Conservation (phyloP, 2,113 vertebrate genomes). For the Dromaius novaehollandiae region DNA sequence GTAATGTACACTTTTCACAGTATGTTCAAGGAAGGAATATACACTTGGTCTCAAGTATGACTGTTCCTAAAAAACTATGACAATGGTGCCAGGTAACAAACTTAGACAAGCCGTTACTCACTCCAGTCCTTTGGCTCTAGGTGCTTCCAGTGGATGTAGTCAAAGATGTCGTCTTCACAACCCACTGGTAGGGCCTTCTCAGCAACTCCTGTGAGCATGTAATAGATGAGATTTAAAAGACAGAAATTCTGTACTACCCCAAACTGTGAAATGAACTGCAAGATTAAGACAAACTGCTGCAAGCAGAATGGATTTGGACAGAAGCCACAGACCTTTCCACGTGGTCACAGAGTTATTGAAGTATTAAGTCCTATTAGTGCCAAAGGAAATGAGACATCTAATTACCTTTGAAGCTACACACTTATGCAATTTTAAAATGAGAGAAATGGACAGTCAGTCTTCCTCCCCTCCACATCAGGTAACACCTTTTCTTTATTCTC, state of each 20-base stretch:
- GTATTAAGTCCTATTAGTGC: not conserved
- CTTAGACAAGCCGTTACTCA: slow-evolving; percentile 69
- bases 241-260: not conserved
- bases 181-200: slow-evolving; percentile 87
- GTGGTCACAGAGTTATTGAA: not conserved
- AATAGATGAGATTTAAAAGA: not conserved
- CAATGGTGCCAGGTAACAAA: too few species aligned
- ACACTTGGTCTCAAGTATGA: too few species aligned
- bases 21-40: too few species aligned
- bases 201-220: slow-evolving; percentile 78
- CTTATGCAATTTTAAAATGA: not conserved
- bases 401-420: not conserved
- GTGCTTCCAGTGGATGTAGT: slow-evolving; percentile 91
- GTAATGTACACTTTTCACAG: too few species aligned
- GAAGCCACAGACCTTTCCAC: not conserved
- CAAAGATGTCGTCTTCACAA: slow-evolving; percentile 91
- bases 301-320: not conserved
- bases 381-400: not conserved
- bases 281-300: not conserved
- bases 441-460: not conserved
- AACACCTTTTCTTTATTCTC: too few species aligned
- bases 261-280: not conserved
- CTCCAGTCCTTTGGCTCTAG: slow-evolving; percentile 89
- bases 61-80: too few species aligned
- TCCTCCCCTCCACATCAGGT: not conserved